These are phyloP conservation scores for Eueides isabella DNA, from an alignment of 1,140 invertebrate species.

Conservation along the genomic window DNA sequence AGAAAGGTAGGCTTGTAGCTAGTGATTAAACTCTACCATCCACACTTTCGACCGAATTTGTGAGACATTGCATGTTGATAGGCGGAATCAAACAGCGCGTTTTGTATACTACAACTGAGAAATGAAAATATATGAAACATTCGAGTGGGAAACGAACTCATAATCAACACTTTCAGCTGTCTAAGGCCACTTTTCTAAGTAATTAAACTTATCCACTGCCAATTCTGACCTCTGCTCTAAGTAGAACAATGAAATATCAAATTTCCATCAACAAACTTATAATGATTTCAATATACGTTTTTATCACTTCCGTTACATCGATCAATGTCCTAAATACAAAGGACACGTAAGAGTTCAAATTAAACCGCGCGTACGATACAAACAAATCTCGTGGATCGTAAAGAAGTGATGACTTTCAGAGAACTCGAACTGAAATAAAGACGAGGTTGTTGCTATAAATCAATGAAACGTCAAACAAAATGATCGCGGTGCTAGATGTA, in stretches of 20 bases:
- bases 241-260: background rate
- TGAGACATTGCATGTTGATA: too few species aligned
- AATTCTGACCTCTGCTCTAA: background rate
- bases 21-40: too few species aligned
- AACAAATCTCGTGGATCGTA: constrained; percentile 64
- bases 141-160: too few species aligned
- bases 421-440: constrained; percentile 70
- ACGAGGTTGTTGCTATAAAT: constrained; percentile 59
- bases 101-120: too few species aligned
- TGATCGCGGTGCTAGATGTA: constrained; percentile 33
- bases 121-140: too few species aligned
- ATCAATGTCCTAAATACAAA: constrained; percentile 15
- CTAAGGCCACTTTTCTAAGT: too few species aligned
- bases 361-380: constrained; percentile 49
- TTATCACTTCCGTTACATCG: constrained; percentile 3
- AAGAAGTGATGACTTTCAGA: constrained; percentile 66
- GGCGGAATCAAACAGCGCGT: too few species aligned
- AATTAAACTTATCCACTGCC: too few species aligned
- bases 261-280: background rate
- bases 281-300: background rate
- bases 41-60: too few species aligned
- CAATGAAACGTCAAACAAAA: constrained; percentile 66
- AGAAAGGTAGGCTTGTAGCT: too few species aligned
- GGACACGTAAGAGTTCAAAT: constrained; percentile 33
- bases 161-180: too few species aligned